Base-by-base conservation (phyloP, 2,113 vertebrate species). In the Alectura lathami region DNA sequence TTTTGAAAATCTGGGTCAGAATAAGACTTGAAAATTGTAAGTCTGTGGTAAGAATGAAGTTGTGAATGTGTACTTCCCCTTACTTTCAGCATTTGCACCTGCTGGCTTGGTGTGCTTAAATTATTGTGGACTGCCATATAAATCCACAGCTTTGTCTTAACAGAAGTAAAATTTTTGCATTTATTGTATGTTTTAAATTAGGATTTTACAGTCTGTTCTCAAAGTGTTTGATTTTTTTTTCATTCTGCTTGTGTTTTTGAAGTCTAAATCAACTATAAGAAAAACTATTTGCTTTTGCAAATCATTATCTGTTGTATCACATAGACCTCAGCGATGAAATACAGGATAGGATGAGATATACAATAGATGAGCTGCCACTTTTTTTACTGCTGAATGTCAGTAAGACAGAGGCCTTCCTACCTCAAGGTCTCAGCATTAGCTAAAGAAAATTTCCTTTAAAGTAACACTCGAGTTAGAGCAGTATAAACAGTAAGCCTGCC, bases 401-500 rank as follows among this genome's bases (percentile, higher is more conserved):
- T 36, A 62, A 96, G 86, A 96, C 12, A 48, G 89, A 95, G 69
- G 86, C 84, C 76, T 94, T 92, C 81, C 59, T 91, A 75, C 83
- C 38, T 86, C 66, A 77, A 79, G 89, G 88, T 89, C 90, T 94
- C 95, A 95, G 83, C 88, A 93, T 91, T 70, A 82, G 54, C 45
- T 93, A 51, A 79, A 83, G 54, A 57, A 82, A 93, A 83, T 94
- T 94, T 88, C 85, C 59, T 94, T 87, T 94, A 94, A 96, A 95
- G 96, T 81, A 95, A 92, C 60, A 92, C 64, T 83, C 70, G 88
- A 94, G 84, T 89, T 91, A 92, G 92, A 89, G 87, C 86, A 97
- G 94, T 96, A 87, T 94, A 92, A 88, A 97, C 88, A 96, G 74
- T 43, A 51, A 64, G 75, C 75, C 87, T 90, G 93, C 95, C 93